These are phyloP conservation scores for Lepidocyrtinus sp. DNA, from an alignment of 2,888 invertebrate species.

Conservation along the genomic window DNA sequence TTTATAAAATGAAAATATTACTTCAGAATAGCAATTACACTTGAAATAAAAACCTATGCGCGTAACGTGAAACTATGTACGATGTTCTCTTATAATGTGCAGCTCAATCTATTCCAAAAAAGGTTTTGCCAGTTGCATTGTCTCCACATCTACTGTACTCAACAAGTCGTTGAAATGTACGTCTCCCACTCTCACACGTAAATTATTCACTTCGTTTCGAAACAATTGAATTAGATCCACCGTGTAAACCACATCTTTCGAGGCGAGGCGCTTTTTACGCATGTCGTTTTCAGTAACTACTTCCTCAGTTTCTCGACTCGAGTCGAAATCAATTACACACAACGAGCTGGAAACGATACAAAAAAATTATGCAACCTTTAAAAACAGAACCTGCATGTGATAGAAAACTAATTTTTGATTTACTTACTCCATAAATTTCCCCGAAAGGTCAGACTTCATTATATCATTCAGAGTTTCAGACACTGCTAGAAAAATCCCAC, in stretches of 20 bases:
- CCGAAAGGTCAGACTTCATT: slow-evolving; percentile 80
- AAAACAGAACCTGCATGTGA: not conserved
- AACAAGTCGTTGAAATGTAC: slow-evolving; percentile 83
- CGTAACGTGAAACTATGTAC: not conserved
- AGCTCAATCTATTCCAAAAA: slow-evolving; percentile 62
- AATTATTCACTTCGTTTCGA: slow-evolving; percentile 77
- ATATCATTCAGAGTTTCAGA: slow-evolving; percentile 87
- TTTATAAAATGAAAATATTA: not conserved
- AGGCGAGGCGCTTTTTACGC: slow-evolving; percentile 79
- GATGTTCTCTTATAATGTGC: not conserved
- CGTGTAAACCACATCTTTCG: slow-evolving; percentile 85
- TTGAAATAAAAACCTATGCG: not conserved
- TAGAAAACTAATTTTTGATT: not conserved
- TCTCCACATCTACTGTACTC: slow-evolving; percentile 81
- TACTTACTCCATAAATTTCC: slow-evolving; percentile 77
- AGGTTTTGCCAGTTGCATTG: slow-evolving; percentile 77
- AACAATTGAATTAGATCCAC: slow-evolving; percentile 78
- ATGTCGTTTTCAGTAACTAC: slow-evolving; percentile 83
- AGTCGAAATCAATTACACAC: slow-evolving; percentile 68
- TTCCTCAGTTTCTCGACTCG: slow-evolving; percentile 74
- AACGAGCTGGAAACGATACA: slow-evolving; percentile 62
- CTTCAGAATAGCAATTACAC: not conserved
- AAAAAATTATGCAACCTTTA: slow-evolving; percentile 10
- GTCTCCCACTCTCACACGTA: slow-evolving; percentile 84
- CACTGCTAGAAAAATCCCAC: slow-evolving; percentile 81